Evolutionary conservation across 2,797 vertebrate species (phyloP).

Genomic region (Acestrorhynchus altus): DNA sequence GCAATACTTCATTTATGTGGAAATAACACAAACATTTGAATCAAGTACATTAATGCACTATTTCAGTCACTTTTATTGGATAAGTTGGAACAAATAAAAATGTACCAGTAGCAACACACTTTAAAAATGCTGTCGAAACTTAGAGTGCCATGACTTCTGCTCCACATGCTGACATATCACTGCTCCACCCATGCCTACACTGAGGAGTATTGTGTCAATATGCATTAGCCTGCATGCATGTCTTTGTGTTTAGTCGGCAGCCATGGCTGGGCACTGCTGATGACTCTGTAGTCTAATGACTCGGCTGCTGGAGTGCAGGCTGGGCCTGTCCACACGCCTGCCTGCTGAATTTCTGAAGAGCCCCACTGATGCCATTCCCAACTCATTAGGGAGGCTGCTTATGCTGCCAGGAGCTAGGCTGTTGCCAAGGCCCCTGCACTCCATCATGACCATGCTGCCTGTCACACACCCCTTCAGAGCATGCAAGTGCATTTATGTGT

Average conservation of each 20-base stretch:
- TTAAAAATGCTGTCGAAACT: no score
- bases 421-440: slow-evolving; percentile 75
- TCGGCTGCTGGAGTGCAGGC: slow-evolving; percentile 48
- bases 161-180: no score
- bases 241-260: slow-evolving; percentile 5
- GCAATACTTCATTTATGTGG: no score
- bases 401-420: slow-evolving; percentile 80
- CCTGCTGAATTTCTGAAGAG: slow-evolving; percentile 70
- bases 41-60: no score
- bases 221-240: background rate
- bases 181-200: background rate
- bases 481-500: slow-evolving; percentile 63
- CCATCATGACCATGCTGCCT: slow-evolving; percentile 77
- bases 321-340: slow-evolving; percentile 54
- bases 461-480: slow-evolving; percentile 80
- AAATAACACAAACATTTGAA: no score
- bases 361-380: slow-evolving; percentile 80
- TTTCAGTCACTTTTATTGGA: no score
- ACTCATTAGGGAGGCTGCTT: slow-evolving; percentile 84
- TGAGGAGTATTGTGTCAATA: background rate
- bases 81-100: no score
- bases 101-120: no score
- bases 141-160: no score
- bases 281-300: slow-evolving; percentile 56
- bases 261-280: slow-evolving; percentile 24